phyloP scores from a whole-genome alignment of 2,888 invertebrate species.

The Drosophila austrosaltans region DNA sequence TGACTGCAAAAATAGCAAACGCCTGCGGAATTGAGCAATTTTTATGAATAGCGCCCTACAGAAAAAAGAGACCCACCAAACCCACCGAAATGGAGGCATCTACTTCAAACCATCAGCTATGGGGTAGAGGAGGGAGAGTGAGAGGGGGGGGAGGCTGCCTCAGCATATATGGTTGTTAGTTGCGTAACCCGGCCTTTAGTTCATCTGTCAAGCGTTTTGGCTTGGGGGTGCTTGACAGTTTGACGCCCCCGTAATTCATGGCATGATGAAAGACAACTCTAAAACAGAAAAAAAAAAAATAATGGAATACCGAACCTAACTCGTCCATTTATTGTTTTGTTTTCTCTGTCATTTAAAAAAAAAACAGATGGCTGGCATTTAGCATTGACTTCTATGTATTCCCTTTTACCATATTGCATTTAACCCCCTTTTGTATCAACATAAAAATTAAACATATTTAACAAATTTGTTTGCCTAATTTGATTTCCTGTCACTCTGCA shows the following conservation, averaged over 20 bases:
- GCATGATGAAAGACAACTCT: constrained; percentile 72
- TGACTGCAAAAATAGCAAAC: constrained; percentile 72
- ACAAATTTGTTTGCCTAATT: constrained; percentile 56
- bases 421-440: background rate
- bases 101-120: constrained; percentile 1
- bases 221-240: constrained; percentile 76
- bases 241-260: constrained; percentile 80
- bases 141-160: background rate
- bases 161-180: constrained; percentile 10
- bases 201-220: constrained; percentile 63
- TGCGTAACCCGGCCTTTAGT: constrained; percentile 49
- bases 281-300: constrained; percentile 23
- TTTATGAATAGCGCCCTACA: constrained; percentile 74
- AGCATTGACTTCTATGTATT: constrained; percentile 43
- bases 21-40: constrained; percentile 77
- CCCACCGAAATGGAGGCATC: constrained; percentile 9
- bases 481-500: constrained; percentile 53
- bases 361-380: constrained; percentile 54
- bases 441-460: constrained; percentile 57
- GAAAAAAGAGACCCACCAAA: constrained; percentile 25
- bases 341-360: constrained; percentile 15
- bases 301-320: background rate
- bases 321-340: constrained; percentile 14
- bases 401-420: constrained; percentile 26
- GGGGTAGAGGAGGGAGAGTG: background rate